Percentiles rank a stretch among this genome's conserved stretches.
Conservation (phyloP, 2,113 vertebrate genomes). For the Mormyrus iriodes region DNA sequence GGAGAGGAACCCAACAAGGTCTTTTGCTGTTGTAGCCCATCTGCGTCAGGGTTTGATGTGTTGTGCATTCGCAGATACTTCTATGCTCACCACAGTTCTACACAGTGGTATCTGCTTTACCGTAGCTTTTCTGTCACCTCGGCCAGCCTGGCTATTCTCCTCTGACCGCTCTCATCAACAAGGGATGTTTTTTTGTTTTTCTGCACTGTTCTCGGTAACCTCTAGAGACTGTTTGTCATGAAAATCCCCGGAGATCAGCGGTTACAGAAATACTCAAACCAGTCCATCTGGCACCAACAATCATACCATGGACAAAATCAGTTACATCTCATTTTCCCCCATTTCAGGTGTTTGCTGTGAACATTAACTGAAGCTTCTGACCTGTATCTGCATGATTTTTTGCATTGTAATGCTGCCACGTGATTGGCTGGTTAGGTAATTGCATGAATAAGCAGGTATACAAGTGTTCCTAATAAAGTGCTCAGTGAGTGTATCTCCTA, state of each 20-base stretch:
- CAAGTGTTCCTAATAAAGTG: not conserved
- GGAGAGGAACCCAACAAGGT: not conserved
- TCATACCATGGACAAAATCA: not conserved
- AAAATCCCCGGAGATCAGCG: not conserved
- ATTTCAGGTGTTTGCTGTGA: not conserved
- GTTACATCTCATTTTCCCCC: not conserved
- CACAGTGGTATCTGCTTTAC: not conserved
- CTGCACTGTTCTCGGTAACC: not conserved
- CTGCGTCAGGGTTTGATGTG: not conserved
- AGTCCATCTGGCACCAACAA: not conserved
- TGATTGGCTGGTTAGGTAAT: not conserved
- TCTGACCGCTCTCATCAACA: not conserved
- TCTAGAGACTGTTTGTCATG: not conserved
- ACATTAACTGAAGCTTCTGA: not conserved
- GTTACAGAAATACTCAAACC: not conserved
- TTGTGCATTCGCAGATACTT: not conserved
- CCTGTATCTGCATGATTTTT: not conserved
- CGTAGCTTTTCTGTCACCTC: not conserved
- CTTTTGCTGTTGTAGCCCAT: not conserved
- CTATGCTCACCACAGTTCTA: not conserved
- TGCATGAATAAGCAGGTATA: not conserved
- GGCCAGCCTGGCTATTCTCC: not conserved
- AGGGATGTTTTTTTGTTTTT: not conserved
- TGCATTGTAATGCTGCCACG: not conserved
- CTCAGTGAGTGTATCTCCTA: not conserved